phyloP scores from a whole-genome alignment of 1,140 invertebrate genomes.

The Laupala kohalensis region DNA sequence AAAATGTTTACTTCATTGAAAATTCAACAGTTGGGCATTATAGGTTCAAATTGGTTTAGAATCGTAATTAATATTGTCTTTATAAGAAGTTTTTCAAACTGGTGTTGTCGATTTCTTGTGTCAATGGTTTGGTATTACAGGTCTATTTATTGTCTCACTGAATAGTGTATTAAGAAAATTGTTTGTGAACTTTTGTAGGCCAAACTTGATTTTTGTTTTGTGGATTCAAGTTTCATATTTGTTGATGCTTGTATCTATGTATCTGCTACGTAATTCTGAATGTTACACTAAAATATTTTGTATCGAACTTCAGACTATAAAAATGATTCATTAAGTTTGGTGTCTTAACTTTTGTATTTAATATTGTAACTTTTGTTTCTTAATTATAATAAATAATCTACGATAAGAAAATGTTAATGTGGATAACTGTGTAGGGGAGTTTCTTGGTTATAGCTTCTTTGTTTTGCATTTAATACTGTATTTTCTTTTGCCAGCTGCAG shows the following conservation, averaged over 20 bases:
- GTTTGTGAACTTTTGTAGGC: no score
- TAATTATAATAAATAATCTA: background rate
- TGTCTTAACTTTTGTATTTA: no score
- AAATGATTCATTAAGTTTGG: no score
- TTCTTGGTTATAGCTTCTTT: no score
- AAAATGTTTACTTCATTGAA: background rate
- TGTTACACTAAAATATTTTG: no score
- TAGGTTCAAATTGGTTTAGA: background rate
- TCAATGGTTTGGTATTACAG: background rate
- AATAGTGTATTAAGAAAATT: no score
- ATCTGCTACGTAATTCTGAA: no score
- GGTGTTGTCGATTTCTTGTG: background rate
- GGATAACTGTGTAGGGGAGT: no score
- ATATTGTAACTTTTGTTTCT: background rate
- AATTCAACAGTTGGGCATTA: background rate
- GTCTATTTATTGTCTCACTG: background rate
- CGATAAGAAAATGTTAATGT: background rate
- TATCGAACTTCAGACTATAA: no score
- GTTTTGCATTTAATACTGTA: background rate
- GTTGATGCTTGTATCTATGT: no score
- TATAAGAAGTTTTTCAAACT: background rate
- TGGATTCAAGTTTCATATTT: no score
- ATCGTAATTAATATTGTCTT: background rate
- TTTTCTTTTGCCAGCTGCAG: background rate
- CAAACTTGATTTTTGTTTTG: no score